Evolutionary conservation across 1,140 invertebrate genomes (phyloP).

Genomic region (Riptortus pedestris): DNA sequence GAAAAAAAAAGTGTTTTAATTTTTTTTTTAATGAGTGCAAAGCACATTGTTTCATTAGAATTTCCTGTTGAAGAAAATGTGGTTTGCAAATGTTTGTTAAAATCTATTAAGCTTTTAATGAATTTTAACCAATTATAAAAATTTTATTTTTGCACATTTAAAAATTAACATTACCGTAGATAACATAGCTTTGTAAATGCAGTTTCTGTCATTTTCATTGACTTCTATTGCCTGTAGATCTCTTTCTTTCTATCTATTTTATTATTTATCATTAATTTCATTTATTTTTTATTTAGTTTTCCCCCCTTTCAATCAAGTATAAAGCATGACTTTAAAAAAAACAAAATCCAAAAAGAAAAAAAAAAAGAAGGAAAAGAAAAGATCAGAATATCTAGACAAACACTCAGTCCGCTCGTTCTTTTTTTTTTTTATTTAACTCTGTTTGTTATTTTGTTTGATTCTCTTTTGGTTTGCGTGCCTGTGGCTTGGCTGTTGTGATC

Average conservation of each 20-base stretch:
- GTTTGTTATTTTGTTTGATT: conserved; percentile 36
- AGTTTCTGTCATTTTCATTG: neutral
- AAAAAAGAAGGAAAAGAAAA: conserved; percentile 12
- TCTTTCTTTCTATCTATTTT: conserved; percentile 6
- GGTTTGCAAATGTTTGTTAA: neutral
- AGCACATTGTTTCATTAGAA: neutral
- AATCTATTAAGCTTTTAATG: neutral
- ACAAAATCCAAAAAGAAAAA: neutral
- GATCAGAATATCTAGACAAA: neutral
- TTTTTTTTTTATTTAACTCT: conserved; percentile 24
- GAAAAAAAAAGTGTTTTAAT: neutral
- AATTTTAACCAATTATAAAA: neutral
- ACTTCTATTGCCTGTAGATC: conserved; percentile 3
- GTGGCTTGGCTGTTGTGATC: conserved; percentile 43
- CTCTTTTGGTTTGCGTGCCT: conserved; percentile 40
- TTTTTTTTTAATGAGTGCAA: neutral
- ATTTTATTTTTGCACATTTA: conserved; percentile 4
- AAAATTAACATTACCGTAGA: neutral
- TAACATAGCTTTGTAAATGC: conserved; percentile 18
- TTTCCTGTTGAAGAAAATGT: neutral
- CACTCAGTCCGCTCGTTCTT: conserved; percentile 6
- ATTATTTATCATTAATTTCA: too few species aligned
- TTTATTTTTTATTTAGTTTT: neutral
- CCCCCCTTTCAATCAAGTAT: neutral
- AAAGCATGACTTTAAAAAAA: neutral